These are phyloP conservation scores for Helicoverpa armigera DNA, from an alignment of 1,140 invertebrate species.

Conservation along the genomic window DNA sequence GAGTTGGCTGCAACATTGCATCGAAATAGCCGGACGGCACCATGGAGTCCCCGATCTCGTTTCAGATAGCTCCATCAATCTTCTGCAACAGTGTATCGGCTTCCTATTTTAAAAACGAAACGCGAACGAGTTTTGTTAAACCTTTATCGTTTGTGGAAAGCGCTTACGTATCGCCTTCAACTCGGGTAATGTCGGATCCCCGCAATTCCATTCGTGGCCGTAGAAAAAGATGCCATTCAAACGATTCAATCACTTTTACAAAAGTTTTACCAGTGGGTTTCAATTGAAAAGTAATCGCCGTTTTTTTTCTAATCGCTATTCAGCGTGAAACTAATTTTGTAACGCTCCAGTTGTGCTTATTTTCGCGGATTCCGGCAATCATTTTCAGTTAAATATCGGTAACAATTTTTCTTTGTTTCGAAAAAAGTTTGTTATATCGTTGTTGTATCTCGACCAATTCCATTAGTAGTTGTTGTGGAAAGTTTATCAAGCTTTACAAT, in stretches of 20 bases:
- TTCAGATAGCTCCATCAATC: constrained; percentile 81
- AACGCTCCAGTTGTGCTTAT: constrained; percentile 18
- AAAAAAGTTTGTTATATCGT: constrained; percentile 54
- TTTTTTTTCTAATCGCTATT: constrained; percentile 52
- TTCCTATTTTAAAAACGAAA: constrained; percentile 62
- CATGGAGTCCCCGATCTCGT: constrained; percentile 71
- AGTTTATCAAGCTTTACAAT: constrained; percentile 61
- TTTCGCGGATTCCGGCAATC: constrained; percentile 40
- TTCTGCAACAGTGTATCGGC: constrained; percentile 68
- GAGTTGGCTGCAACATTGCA: constrained; percentile 59
- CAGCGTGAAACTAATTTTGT: constrained; percentile 22
- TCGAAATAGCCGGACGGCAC: constrained; percentile 45
- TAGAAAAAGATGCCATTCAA: constrained; percentile 49
- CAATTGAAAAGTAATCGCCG: constrained; percentile 38
- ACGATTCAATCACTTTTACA: constrained; percentile 46
- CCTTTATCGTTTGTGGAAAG: constrained; percentile 54
- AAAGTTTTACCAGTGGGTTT: constrained; percentile 31
- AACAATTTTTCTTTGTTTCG: constrained; percentile 59
- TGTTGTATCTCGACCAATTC: constrained; percentile 59
- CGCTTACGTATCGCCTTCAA: constrained; percentile 53
- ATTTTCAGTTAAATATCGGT: constrained; percentile 48
- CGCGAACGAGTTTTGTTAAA: constrained; percentile 55
- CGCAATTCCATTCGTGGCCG: constrained; percentile 45
- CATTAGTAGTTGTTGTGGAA: constrained; percentile 63
- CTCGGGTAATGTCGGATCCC: constrained; percentile 46